These are phyloP conservation scores for Ianthella basta DNA, from an alignment of 37 sponge, comb jelly and placozoan genomes.

Conservation along the genomic window DNA sequence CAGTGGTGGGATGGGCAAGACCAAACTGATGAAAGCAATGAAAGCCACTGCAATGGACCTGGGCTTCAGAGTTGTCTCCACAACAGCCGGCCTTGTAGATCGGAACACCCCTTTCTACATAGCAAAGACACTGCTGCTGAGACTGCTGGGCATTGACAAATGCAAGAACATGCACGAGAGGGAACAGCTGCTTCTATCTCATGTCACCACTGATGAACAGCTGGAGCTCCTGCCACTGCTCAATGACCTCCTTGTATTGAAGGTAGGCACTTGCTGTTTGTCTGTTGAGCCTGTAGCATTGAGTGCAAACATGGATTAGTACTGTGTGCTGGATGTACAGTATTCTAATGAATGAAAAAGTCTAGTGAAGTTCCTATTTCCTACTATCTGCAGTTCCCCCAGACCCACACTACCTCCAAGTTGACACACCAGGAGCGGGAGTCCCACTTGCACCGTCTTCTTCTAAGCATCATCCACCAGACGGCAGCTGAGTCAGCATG, in stretches of 20 bases:
- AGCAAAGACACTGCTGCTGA: slow-evolving; percentile 77
- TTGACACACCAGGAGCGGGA: slow-evolving; percentile 51
- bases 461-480: slow-evolving; percentile 74
- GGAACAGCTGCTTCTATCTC: slow-evolving; percentile 69
- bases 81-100: slow-evolving; percentile 74
- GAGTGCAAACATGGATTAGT: background rate
- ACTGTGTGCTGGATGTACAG: background rate
- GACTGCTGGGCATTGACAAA: slow-evolving; percentile 74
- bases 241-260: slow-evolving; percentile 77
- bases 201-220: slow-evolving; percentile 57
- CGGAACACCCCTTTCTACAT: slow-evolving; percentile 85
- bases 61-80: slow-evolving; percentile 86
- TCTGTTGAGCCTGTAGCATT: background rate
- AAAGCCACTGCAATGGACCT: slow-evolving; percentile 66
- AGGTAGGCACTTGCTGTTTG: slow-evolving; percentile 45
- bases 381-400: slow-evolving; percentile 57
- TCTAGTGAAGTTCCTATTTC: background rate
- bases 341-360: background rate
- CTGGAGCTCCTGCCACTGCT: slow-evolving; percentile 69
- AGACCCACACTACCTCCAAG: slow-evolving; percentile 51
- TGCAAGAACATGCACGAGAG: slow-evolving; percentile 69
- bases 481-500: slow-evolving; percentile 59
- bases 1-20: slow-evolving; percentile 81
- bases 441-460: slow-evolving; percentile 57
- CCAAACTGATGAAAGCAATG: slow-evolving; percentile 75